phyloP scores from a whole-genome alignment of 2,113 vertebrate genomes.

The Eublepharis macularius region DNA sequence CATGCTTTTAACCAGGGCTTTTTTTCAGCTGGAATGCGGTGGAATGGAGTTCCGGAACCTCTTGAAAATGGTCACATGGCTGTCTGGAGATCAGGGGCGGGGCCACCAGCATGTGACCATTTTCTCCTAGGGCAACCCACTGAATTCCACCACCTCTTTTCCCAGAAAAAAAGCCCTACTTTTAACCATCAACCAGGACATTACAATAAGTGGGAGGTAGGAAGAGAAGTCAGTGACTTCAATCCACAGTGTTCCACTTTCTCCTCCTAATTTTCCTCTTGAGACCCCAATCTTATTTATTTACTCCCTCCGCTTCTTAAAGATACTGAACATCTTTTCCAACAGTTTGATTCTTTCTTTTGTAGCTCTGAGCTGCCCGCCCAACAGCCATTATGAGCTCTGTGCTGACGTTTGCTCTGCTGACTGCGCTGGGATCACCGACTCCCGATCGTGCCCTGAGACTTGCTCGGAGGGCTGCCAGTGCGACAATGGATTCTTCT shows the following conservation, averaged over 20 bases:
- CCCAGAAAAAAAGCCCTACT: too few relatives aligned
- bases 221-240: too few relatives aligned
- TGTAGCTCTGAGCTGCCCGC: constrained; percentile 66
- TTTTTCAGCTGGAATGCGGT: too few relatives aligned
- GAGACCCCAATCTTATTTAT: neutral
- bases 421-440: constrained; percentile 70
- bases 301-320: neutral
- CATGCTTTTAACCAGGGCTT: too few relatives aligned
- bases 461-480: constrained; percentile 81
- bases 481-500: constrained; percentile 76
- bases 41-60: too few relatives aligned
- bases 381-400: constrained; percentile 78
- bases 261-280: neutral
- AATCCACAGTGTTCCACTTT: too few relatives aligned
- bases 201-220: neutral
- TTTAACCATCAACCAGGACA: neutral
- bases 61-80: too few relatives aligned
- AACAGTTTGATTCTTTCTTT: neutral
- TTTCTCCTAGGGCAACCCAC: too few relatives aligned
- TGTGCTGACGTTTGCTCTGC: constrained; percentile 74
- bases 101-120: too few relatives aligned
- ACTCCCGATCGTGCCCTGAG: constrained; percentile 49
- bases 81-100: too few relatives aligned
- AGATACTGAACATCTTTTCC: neutral
- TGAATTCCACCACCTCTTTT: too few relatives aligned